Evolutionary conservation across 2,888 invertebrate species (phyloP).

Genomic region (Germaria angustata): DNA sequence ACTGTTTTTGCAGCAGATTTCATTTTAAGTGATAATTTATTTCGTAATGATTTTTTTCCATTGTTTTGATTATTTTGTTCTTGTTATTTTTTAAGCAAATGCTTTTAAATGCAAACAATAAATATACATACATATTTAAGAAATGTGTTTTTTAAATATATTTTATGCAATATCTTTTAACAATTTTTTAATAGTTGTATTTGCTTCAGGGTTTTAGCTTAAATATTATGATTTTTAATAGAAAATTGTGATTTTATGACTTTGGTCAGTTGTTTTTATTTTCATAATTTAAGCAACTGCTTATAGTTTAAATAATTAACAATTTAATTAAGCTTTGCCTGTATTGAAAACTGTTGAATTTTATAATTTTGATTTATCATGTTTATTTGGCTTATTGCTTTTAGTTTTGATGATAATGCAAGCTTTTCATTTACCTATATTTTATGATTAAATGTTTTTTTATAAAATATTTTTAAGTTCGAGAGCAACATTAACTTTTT

Average conservation of each 20-base stretch:
- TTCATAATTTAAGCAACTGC: slow-evolving; percentile 12
- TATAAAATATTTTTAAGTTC: slow-evolving; percentile 2
- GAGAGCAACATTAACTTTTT: slow-evolving; percentile 13
- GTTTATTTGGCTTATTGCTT: neutral
- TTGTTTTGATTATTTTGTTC: slow-evolving; percentile 50
- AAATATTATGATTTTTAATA: slow-evolving; percentile 22
- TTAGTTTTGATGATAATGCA: slow-evolving; percentile 18
- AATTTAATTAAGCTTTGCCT: slow-evolving; percentile 8
- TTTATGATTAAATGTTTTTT: neutral
- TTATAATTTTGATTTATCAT: slow-evolving; percentile 29
- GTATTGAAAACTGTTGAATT: slow-evolving; percentile 10
- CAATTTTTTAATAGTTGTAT: slow-evolving; percentile 8
- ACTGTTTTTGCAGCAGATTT: slow-evolving; percentile 29
- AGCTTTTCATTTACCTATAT: neutral
- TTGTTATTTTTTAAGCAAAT: slow-evolving; percentile 65
- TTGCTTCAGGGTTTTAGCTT: slow-evolving; percentile 1
- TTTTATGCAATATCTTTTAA: slow-evolving; percentile 17
- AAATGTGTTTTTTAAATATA: slow-evolving; percentile 40
- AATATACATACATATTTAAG: slow-evolving; percentile 49
- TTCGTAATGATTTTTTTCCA: slow-evolving; percentile 24
- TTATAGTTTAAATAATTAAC: neutral
- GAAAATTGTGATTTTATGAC: slow-evolving; percentile 9
- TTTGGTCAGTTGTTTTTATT: slow-evolving; percentile 17
- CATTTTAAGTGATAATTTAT: slow-evolving; percentile 46
- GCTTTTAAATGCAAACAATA: slow-evolving; percentile 67